A percentile compares a stretch with the other conserved stretches of the same genome.
These are phyloP conservation scores for Gymnocypris eckloni DNA, from an alignment of 2,797 vertebrate species.

Conservation along the genomic window DNA sequence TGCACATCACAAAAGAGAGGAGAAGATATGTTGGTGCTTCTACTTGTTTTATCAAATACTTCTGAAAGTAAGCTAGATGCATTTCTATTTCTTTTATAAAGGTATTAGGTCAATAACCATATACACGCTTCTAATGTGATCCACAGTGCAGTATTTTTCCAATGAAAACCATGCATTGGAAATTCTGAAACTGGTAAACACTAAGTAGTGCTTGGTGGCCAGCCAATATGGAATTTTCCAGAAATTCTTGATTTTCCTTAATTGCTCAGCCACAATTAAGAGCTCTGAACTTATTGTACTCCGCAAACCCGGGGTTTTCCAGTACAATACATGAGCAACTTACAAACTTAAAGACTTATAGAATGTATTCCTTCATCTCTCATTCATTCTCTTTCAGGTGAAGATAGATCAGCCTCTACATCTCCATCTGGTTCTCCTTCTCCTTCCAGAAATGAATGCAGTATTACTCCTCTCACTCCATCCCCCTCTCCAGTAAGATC, in stretches of 20 bases:
- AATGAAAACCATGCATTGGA: neutral
- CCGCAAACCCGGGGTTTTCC: neutral
- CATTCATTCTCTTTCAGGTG: conserved; percentile 68
- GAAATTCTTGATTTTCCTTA: neutral
- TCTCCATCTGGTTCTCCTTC: conserved; percentile 80
- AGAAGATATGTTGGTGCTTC: neutral
- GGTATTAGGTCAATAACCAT: neutral
- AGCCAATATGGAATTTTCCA: conserved; percentile 12
- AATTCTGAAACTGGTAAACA: neutral
- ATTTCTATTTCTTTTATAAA: neutral
- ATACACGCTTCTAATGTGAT: neutral
- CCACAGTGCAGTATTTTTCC: neutral
- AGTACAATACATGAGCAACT: neutral
- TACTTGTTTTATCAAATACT: neutral
- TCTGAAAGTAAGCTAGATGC: neutral
- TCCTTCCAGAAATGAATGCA: conserved; percentile 83
- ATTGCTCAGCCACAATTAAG: neutral
- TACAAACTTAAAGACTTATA: neutral
- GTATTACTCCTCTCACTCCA: conserved; percentile 92
- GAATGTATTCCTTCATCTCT: neutral
- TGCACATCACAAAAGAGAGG: neutral
- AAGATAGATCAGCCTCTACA: conserved; percentile 68
- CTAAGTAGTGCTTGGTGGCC: neutral
- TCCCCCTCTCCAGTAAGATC: conserved; percentile 87
- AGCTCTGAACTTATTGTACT: no score